Evolutionary conservation across 2,797 vertebrate species (phyloP).

Genomic region (Gastrophryne carolinensis): DNA sequence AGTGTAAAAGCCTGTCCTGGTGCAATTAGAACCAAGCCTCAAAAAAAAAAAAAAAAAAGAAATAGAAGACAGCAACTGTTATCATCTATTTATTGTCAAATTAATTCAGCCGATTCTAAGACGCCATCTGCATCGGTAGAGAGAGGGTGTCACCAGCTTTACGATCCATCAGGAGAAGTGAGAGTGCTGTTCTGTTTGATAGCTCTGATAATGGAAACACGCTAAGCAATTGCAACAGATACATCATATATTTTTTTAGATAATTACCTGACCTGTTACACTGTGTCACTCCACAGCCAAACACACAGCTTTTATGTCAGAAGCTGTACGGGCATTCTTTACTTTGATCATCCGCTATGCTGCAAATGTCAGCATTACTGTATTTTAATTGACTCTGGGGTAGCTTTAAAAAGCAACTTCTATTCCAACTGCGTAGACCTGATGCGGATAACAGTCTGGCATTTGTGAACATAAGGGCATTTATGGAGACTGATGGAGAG

Average conservation of each 20-base stretch:
- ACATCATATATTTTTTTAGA: conserved; percentile 71
- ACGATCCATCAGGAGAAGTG: conserved; percentile 64
- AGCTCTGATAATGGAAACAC: conserved; percentile 73
- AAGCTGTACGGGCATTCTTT: conserved; percentile 66
- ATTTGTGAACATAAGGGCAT: conserved; percentile 63
- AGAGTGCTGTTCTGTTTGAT: conserved; percentile 67
- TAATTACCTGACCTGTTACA: conserved; percentile 84
- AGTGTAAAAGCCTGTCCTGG: conserved; percentile 72
- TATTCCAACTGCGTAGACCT: conserved; percentile 62
- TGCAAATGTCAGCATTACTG: conserved; percentile 74
- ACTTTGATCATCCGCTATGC: conserved; percentile 72
- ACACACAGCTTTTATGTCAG: conserved; percentile 71
- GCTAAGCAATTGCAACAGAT: conserved; percentile 71
- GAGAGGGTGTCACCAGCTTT: conserved; percentile 66
- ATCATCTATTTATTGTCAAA: conserved; percentile 85
- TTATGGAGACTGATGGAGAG: conserved; percentile 58
- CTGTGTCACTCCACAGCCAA: conserved; percentile 71
- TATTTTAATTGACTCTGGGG: conserved; percentile 79
- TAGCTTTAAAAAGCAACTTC: conserved; percentile 70
- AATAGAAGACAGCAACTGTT: conserved; percentile 65
- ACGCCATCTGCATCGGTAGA: conserved; percentile 69
- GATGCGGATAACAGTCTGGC: conserved; percentile 69
- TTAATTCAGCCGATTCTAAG: conserved; percentile 78
- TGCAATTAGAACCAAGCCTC: conserved; percentile 69
- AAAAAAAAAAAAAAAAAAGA: too few species aligned